Evolutionary conservation across 2,888 invertebrate species (phyloP), one percentile per base, ranked within the genome.

Genomic region (Fragum sueziense): DNA sequence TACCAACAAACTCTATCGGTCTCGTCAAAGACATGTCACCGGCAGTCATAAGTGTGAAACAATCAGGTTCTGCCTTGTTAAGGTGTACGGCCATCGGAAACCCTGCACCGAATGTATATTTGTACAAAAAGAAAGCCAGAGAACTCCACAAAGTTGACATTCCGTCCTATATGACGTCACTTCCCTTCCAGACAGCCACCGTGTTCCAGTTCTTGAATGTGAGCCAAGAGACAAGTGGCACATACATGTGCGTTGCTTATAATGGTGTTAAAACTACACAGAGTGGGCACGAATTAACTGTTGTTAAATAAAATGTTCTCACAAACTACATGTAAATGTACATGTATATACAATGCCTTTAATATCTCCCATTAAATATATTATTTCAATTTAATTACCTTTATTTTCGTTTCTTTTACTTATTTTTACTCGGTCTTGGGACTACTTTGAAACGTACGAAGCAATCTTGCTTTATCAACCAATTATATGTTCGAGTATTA

Each of bases 121-220:
- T 82, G 11, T 59, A 62, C 57, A 74, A 70, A 31, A 72, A 37
- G 31, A 33, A 67, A 0, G 61, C 25, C 3, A 25, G 20, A 25
- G 31, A 37, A 33, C 34, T 41, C 22, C 51, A 41, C 11, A 54
- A 41, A 59, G 68, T 57, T 41, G 20, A 20, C 6, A 41, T 79
- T n/a, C 74, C 79, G 37, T 67, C 68, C 4, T 79, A 82, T 51
- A 41, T 47, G 11, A 74, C 69, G 22, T 54, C 74, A 27, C 59
- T 76, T 59, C 59, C 70, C 25, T 74, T 61, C 54, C 71, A 79
- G 57, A 62, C 70, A 9, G 70, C 69, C 0, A 69, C 74, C n/a
- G 74, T 71, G 9, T 79, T 79, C 61, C 82, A 82, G 61, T 61
- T 82, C 37, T 6, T 79, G 4, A 82, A 79, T 27, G 74, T 47